Percentiles rank a stretch among this genome's conserved stretches.
These are phyloP conservation scores for Urocitellus parryii DNA, from an alignment of 2,113 vertebrate species.

Conservation along the genomic window DNA sequence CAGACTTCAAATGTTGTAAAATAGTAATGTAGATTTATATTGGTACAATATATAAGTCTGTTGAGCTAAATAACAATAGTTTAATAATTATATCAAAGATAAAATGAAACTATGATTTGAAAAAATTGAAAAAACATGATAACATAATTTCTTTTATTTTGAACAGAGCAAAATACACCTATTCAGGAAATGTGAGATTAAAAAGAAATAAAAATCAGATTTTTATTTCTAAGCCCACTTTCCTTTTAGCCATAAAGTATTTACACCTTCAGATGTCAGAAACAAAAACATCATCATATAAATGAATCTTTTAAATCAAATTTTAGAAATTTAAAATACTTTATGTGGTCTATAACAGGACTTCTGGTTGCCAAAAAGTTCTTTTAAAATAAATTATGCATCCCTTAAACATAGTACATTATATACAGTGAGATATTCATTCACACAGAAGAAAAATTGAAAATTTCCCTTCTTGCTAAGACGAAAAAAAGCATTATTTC, in stretches of 20 bases:
- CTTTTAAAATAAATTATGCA: background rate
- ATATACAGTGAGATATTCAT: background rate
- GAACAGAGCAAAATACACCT: background rate
- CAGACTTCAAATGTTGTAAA: background rate
- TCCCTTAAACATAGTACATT: background rate
- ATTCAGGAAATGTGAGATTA: background rate
- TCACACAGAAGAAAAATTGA: background rate
- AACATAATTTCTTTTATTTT: background rate
- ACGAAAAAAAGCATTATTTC: background rate
- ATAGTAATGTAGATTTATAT: background rate
- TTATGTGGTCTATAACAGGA: background rate
- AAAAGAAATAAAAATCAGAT: conserved; percentile 30
- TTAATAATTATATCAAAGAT: background rate
- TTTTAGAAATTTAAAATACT: background rate
- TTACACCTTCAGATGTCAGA: background rate
- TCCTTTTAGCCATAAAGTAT: background rate
- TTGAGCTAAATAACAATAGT: conserved; percentile 6
- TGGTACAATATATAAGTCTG: background rate
- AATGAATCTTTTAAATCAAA: background rate
- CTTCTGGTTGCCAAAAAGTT: background rate
- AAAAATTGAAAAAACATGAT: background rate
- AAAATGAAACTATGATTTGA: conserved; percentile 11
- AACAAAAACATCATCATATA: background rate
- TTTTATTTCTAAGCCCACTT: conserved; percentile 19
- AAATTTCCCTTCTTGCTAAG: background rate